phyloP scores from a whole-genome alignment of 2,888 invertebrate species.

The Pheosia tremula region DNA sequence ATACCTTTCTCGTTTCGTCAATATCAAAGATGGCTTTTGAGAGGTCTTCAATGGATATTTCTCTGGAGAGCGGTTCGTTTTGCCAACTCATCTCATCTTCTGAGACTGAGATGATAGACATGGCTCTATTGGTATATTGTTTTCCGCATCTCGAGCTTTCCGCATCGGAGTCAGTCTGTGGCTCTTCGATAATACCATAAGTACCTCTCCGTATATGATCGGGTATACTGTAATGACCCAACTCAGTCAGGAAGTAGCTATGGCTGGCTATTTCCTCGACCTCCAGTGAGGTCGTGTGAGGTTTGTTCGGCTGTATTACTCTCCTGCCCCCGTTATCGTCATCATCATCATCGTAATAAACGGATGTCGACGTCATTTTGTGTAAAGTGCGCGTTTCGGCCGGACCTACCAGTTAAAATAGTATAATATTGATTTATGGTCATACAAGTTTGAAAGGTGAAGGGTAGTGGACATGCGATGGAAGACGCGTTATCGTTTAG shows the following conservation, averaged over 20 bases:
- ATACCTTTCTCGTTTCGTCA: conserved; percentile 78
- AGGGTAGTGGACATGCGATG: conserved; percentile 56
- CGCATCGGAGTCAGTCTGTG: conserved; percentile 80
- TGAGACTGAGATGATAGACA: conserved; percentile 88
- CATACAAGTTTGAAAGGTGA: conserved; percentile 40
- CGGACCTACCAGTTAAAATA: conserved; percentile 86
- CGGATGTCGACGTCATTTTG: conserved; percentile 86
- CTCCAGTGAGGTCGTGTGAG: conserved; percentile 81
- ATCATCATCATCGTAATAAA: conserved; percentile 79
- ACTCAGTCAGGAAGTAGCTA: conserved; percentile 83
- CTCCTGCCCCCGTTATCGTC: conserved; percentile 63
- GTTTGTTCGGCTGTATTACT: conserved; percentile 74
- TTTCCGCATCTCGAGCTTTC: conserved; percentile 65
- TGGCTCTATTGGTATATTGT: conserved; percentile 73
- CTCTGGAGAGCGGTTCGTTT: conserved; percentile 81
- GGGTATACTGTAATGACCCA: conserved; percentile 74
- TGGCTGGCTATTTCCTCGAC: conserved; percentile 86
- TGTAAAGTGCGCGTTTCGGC: conserved; percentile 87
- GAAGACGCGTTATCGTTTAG: conserved; percentile 48
- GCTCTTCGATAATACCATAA: conserved; percentile 81
- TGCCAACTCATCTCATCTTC: conserved; percentile 86
- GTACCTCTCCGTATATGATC: conserved; percentile 74
- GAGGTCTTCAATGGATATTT: conserved; percentile 85
- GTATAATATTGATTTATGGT: conserved; percentile 65
- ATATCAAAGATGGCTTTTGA: conserved; percentile 81